These are phyloP conservation scores for Nycticebus coucang DNA, from an alignment of 2,113 vertebrate species.

Conservation along the genomic window DNA sequence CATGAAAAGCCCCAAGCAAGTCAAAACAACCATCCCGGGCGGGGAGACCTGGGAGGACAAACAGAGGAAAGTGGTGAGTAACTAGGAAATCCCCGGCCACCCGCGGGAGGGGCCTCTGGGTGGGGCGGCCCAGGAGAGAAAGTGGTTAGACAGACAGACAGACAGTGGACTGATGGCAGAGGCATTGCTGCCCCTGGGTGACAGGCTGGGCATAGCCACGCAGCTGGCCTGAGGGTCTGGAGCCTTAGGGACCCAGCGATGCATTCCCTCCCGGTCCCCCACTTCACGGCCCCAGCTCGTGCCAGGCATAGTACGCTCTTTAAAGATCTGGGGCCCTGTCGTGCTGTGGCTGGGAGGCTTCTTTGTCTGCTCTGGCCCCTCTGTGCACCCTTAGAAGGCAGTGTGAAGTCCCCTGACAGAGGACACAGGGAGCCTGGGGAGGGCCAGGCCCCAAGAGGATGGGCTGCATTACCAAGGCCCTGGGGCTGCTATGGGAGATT, in stretches of 20 bases:
- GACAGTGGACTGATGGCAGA: not conserved
- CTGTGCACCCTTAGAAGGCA: too few relatives aligned
- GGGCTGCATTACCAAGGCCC: not conserved
- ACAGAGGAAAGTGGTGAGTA: not conserved
- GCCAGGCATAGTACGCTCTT: not conserved
- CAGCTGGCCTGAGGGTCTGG: not conserved
- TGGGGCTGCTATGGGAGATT: not conserved
- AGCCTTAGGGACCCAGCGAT: not conserved
- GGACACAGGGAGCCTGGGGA: accelerated
- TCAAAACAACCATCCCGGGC: not conserved
- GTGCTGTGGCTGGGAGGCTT: too few relatives aligned
- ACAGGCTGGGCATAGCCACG: not conserved
- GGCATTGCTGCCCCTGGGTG: not conserved
- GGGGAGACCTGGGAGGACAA: not conserved
- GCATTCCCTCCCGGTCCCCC: not conserved
- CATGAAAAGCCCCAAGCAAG: not conserved
- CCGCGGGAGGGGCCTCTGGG: slow-evolving; percentile 34
- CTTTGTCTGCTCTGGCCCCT: not conserved
- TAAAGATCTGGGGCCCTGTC: not conserved
- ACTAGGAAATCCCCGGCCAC: slow-evolving; percentile 7
- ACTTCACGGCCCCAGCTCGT: not conserved
- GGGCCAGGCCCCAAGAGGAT: not conserved
- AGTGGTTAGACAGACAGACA: not conserved
- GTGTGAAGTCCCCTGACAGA: too few relatives aligned
- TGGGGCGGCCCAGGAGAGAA: not conserved